Conservation (phyloP, 2,797 vertebrate species). For the Syndactyla subalaris region DNA sequence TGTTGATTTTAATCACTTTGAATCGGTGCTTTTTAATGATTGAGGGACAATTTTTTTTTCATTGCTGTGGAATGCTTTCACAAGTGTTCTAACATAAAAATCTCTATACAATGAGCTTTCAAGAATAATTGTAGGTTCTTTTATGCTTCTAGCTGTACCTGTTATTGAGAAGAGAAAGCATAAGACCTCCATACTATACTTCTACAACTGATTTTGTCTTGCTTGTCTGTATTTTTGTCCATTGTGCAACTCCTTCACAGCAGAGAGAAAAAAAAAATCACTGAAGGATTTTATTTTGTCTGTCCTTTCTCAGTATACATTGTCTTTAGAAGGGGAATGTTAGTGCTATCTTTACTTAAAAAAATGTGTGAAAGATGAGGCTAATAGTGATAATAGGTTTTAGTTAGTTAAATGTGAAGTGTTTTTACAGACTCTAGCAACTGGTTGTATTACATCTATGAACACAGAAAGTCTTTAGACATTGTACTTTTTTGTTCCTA, state of each 20-base stretch:
- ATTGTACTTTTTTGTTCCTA: conserved; percentile 67
- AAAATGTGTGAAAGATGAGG: neutral
- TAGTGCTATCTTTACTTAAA: neutral
- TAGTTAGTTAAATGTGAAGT: neutral
- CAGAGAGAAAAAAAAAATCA: neutral
- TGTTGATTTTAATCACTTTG: neutral
- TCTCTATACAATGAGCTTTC: neutral
- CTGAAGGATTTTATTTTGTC: neutral
- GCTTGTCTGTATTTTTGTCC: neutral
- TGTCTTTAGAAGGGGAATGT: neutral
- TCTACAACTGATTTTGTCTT: neutral
- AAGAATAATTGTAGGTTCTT: neutral
- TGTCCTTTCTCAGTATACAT: neutral
- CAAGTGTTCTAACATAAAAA: neutral
- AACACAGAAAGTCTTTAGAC: neutral
- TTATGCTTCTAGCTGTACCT: neutral
- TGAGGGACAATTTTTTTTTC: neutral
- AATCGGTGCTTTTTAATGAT: neutral
- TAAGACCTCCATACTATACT: neutral
- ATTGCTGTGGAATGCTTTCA: neutral
- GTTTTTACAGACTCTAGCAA: neutral
- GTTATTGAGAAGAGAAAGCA: neutral
- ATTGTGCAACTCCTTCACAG: neutral
- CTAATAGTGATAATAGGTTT: neutral
- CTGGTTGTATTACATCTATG: neutral